Conservation (phyloP, 2,113 vertebrate species). For the Litocranius walleri region DNA sequence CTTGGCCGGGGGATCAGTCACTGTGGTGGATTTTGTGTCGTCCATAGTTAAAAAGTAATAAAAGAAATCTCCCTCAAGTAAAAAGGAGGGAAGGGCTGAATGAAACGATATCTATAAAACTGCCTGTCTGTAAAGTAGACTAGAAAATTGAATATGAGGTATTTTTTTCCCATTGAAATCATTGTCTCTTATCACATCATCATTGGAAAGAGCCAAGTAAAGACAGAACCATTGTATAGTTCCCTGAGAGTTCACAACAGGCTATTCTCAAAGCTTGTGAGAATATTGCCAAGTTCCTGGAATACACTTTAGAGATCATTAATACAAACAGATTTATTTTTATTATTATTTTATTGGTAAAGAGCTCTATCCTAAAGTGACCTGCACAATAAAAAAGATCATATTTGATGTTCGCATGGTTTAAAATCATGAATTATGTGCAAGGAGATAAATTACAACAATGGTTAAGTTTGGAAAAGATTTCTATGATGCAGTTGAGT, state of each 20-base stretch:
- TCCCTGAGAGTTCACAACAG: no score
- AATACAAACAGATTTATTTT: background rate
- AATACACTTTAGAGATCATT: background rate
- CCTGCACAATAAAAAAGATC: background rate
- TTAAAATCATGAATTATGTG: background rate
- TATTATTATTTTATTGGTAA: background rate
- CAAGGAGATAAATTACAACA: background rate
- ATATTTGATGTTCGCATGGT: background rate
- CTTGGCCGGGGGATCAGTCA: background rate
- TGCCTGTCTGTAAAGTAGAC: background rate
- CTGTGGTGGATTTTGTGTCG: background rate
- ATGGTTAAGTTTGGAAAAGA: background rate
- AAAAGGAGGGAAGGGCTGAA: background rate
- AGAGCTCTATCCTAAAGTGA: background rate
- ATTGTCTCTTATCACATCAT: background rate
- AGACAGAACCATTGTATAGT: background rate
- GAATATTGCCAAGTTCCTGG: background rate
- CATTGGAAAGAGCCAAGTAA: background rate
- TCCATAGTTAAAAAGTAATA: background rate
- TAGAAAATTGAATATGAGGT: background rate
- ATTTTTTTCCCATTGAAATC: background rate
- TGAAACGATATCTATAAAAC: background rate
- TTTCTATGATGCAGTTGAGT: background rate
- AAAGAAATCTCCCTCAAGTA: background rate
- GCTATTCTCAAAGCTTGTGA: background rate